Evolutionary conservation across 2,113 vertebrate genomes (phyloP).

Genomic region (Tylochromis polylepis): DNA sequence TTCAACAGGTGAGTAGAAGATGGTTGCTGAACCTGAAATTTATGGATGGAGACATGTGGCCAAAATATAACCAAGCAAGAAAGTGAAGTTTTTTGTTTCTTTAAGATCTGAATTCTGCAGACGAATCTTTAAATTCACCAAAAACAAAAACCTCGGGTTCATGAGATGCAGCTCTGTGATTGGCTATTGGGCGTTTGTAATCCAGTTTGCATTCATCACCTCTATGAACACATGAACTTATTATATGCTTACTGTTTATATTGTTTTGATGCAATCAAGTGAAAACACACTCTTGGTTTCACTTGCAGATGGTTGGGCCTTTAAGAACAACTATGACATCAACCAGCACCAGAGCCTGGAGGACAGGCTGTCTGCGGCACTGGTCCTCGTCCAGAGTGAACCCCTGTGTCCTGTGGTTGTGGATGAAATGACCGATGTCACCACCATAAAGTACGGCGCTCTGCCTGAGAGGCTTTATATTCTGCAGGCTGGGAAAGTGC

Average conservation of each 20-base stretch:
- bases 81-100: neutral
- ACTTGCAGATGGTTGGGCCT: constrained; percentile 86
- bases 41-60: neutral
- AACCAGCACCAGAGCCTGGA: constrained; percentile 80
- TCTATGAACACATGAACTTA: neutral
- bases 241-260: neutral
- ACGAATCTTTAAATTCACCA: neutral
- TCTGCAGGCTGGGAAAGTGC: constrained; percentile 79
- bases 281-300: neutral
- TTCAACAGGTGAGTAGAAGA: constrained; percentile 73
- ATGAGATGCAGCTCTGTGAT: neutral
- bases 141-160: fast-evolving
- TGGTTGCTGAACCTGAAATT: neutral
- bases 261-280: neutral
- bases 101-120: neutral
- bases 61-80: neutral
- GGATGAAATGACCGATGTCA: constrained; percentile 82
- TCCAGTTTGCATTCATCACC: neutral
- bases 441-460: constrained; percentile 79
- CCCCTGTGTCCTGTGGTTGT: constrained; percentile 86
- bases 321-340: constrained; percentile 86
- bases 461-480: constrained; percentile 87
- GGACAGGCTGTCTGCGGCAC: constrained; percentile 80
- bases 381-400: constrained; percentile 71
- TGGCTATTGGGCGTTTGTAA: neutral